Percentiles rank a stretch among this genome's conserved stretches.
phyloP scores from a whole-genome alignment of 2,888 invertebrate genomes.

The Autographa gamma region DNA sequence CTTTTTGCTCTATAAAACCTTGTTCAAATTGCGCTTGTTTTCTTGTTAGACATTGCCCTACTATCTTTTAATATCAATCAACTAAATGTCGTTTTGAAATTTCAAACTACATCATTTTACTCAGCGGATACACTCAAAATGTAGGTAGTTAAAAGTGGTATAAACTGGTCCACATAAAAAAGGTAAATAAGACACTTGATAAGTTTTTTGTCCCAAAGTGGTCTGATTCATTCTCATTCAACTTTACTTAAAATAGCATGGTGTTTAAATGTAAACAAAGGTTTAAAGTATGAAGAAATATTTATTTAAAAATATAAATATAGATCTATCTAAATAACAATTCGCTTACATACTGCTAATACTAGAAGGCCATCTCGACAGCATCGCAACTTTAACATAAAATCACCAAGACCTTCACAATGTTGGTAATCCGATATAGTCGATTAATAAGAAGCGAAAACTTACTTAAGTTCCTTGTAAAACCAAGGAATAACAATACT shows the following conservation, averaged over 20 bases:
- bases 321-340: slow-evolving; percentile 79
- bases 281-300: slow-evolving; percentile 70
- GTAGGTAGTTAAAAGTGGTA: no score
- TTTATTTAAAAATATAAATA: slow-evolving; percentile 75
- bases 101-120: no score
- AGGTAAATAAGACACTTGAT: no score
- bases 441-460: slow-evolving; percentile 63
- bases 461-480: slow-evolving; percentile 83
- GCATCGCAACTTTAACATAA: slow-evolving; percentile 74
- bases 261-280: slow-evolving; percentile 54
- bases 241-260: slow-evolving; percentile 28
- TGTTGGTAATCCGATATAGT: slow-evolving; percentile 64
- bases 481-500: slow-evolving; percentile 87
- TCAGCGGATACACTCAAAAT: no score
- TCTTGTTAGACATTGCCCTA: background rate
- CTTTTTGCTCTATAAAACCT: background rate
- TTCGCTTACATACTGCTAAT: slow-evolving; percentile 79
- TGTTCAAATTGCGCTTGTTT: background rate
- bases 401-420: slow-evolving; percentile 79
- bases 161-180: no score
- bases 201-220: background rate
- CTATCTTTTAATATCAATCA: background rate
- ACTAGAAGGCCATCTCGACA: slow-evolving; percentile 86
- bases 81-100: background rate
- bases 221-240: background rate